These are phyloP conservation scores for Montipora capricornis DNA, from an alignment of 64 coral and sea anemone genomes.

Conservation along the genomic window DNA sequence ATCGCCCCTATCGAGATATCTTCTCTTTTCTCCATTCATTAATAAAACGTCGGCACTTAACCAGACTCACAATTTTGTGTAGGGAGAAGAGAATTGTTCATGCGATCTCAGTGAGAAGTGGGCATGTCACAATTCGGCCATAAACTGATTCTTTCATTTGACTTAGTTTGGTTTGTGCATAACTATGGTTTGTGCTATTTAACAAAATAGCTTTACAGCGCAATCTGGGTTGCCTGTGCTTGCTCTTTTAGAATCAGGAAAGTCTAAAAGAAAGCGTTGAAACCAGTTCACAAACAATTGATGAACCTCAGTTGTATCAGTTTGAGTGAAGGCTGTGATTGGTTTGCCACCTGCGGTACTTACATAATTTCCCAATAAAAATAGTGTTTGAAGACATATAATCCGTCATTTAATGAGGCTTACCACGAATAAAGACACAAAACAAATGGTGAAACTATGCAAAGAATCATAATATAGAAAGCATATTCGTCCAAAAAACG, in stretches of 20 bases:
- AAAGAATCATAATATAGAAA: constrained; percentile 46
- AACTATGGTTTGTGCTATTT: too few relatives aligned
- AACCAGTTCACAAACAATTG: not conserved
- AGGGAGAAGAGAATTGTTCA: not conserved
- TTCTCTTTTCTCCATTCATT: constrained; percentile 38
- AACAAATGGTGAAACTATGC: constrained; percentile 19
- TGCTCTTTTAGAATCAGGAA: too few relatives aligned
- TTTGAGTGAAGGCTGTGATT: not conserved
- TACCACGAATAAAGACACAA: not conserved
- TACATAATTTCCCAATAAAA: not conserved
- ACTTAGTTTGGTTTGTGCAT: too few relatives aligned
- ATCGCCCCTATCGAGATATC: constrained; percentile 46
- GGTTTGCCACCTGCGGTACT: not conserved
- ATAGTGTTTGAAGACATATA: constrained; percentile 31
- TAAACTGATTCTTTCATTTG: too few relatives aligned
- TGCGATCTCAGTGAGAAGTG: not conserved
- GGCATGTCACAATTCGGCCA: too few relatives aligned
- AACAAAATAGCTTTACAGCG: too few relatives aligned
- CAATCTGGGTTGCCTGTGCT: too few relatives aligned
- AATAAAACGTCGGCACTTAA: constrained; percentile 60
- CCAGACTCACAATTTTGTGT: not conserved
- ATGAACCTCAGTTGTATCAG: not conserved
- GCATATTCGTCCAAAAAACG: constrained; percentile 1
- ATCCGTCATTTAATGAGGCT: not conserved
- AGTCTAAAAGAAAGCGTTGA: not conserved